Base-by-base conservation (phyloP, 2,113 vertebrate genomes). In the Camelus bactrianus region DNA sequence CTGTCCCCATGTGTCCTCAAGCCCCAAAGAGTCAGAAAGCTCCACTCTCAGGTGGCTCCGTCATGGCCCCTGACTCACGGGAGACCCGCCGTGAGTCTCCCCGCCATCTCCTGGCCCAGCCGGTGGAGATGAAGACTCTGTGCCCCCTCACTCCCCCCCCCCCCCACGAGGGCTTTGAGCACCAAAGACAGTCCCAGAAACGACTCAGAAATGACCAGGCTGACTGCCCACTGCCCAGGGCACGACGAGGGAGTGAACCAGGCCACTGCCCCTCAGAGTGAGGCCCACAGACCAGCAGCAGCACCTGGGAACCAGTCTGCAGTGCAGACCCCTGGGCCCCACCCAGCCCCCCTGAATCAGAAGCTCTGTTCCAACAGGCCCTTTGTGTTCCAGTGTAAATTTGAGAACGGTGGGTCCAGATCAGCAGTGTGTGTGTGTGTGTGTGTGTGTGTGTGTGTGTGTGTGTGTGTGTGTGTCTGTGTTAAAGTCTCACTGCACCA, bases 401-500 rank as follows among this genome's bases (percentile, higher is more conserved):
- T 32, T 84, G 38, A 86, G 20, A n/a, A n/a, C 14, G 8, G 20
- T 2, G 16, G 65, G 24, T 26, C 65, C 32, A 22, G 13, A 19
- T 38, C 13, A 42, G 58, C 38, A 38, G 38, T 38, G 38, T 1
- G 1, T 26, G 10, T 11, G 0, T 3, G 0, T 20, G 42, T 14
- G 1, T 9, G 11, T 56, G 38, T 38, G 38, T 38, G 38, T 38
- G 38, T 0, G 1, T 26, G 10, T 11, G 0, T 56, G 38, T 38
- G 38, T 38, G 38, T 38, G 38, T 0, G 1, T 26, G 10, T 11
- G 0, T 3, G 0, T 20, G 42, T 14, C 1, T 9, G 11, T 0
- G 30, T 28, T 56, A 2, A 48, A 26, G 28, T 46, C 46, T 79
- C 13, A 7, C 26, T 2, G 7, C 32, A 38, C 52, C 24, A 22